Base-by-base conservation (phyloP, 2,797 vertebrate species). In the Melanotaenia boesemani region DNA sequence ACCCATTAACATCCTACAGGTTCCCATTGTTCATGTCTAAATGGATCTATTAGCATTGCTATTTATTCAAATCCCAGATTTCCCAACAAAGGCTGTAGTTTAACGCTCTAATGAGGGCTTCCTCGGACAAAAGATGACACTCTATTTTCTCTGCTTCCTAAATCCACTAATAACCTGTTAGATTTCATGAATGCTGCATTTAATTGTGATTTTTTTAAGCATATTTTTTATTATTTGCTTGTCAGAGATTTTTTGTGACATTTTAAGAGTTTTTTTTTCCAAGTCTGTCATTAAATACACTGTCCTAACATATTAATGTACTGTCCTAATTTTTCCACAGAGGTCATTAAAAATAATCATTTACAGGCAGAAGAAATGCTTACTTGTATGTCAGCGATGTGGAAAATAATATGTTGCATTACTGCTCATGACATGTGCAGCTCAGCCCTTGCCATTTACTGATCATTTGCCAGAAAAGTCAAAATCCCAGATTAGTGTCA, bases 51-150 rank as follows among this genome's bases (percentile, higher is more conserved):
- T 95, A 94, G 90, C 92, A 94, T 93, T 84, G 85, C 54, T 22
- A 83, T 96, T 96, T 60, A 94, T 93, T 94, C 83, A 95, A 96
- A 96, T 87, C 22, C 60, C 71, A 80, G 82, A 80, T 94, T 96
- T 96, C 93, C 93, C 92, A 55, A 88, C 82, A 89, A 85, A 87
- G 88, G 90, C 82, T 76, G 89, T 90, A 90, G 92, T 94, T 95
- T 92, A 94, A 94, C 92, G 92, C 94, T 88, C 93, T 93, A 95
- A 94, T 93, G 90, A 95, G 93, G 86, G 89, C 90, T 85, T 83
- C 81, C 84, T 79, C 77, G 77, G 86, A 91, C 89, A 92, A 90
- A 82, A 60, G 71, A 86, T 79, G 39, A 81, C 88, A 87, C 79
- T 90, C 86, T 89, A 86, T 88, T 89, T 92, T 70, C 58, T 83